Conservation (phyloP, 2,113 vertebrate genomes). For the Oceanodroma tethys region DNA sequence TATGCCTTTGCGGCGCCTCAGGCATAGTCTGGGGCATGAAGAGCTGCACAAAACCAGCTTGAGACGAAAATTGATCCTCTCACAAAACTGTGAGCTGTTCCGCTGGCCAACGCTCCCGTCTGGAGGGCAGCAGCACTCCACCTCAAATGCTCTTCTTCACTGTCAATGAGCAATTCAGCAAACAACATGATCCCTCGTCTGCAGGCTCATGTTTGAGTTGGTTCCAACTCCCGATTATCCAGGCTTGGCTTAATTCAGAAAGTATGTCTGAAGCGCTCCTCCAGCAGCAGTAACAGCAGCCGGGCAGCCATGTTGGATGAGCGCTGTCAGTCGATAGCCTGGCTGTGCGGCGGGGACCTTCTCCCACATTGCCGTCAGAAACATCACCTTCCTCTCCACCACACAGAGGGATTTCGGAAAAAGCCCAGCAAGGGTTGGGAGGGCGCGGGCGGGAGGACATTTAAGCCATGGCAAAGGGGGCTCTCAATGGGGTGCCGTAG, state of each 20-base stretch:
- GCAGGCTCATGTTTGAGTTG: slow-evolving; percentile 6
- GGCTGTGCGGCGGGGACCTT: not conserved
- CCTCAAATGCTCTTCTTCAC: not conserved
- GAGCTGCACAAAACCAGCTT: not conserved
- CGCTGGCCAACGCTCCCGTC: fast-evolving
- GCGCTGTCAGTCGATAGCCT: fast-evolving
- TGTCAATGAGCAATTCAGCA: not conserved
- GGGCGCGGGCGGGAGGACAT: fast-evolving
- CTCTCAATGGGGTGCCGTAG: not conserved
- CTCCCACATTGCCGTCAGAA: not conserved
- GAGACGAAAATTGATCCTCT: not conserved
- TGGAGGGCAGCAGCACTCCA: not conserved
- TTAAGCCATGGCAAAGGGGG: not conserved
- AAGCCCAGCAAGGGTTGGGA: not conserved
- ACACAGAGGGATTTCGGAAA: not conserved
- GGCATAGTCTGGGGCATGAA: not conserved
- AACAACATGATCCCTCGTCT: not conserved
- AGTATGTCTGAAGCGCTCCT: not conserved
- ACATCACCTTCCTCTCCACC: not conserved
- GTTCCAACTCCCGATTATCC: slow-evolving; percentile 22
- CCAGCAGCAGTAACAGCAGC: not conserved
- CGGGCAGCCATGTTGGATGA: not conserved
- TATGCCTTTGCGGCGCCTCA: not conserved
- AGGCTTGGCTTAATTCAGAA: slow-evolving; percentile 6
- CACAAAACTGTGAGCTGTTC: not conserved